Conservation (phyloP, 2,797 vertebrate genomes). For the Schizopygopsis pylzovi region DNA sequence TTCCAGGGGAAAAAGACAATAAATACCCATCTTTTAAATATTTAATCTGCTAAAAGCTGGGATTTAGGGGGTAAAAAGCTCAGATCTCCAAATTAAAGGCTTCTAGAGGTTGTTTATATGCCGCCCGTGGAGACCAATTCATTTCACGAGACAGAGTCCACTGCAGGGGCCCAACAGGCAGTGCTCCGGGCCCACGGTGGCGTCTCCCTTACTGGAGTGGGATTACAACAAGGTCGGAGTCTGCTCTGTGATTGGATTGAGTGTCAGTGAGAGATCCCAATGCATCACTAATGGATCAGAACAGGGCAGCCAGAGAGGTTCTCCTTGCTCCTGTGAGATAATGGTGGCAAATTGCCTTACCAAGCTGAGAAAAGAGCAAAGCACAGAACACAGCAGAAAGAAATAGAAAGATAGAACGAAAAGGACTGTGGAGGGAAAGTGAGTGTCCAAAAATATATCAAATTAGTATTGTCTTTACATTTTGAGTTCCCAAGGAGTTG, state of each 20-base stretch:
- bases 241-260: conserved; percentile 61
- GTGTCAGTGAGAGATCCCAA: conserved; percentile 61
- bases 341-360: conserved; percentile 42
- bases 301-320: conserved; percentile 34
- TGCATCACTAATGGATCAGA: conserved; percentile 63
- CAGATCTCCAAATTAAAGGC: conserved; percentile 65
- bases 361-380: conserved; percentile 22
- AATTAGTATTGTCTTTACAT: not conserved
- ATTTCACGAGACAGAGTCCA: conserved; percentile 56
- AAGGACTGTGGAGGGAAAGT: conserved; percentile 41
- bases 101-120: conserved; percentile 59
- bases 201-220: conserved; percentile 62
- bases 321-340: conserved; percentile 52
- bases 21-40: conserved; percentile 68
- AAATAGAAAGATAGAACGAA: not conserved
- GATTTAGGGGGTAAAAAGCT: conserved; percentile 63
- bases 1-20: conserved; percentile 61
- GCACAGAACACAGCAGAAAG: not conserved
- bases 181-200: conserved; percentile 48
- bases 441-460: not conserved
- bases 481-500: not conserved
- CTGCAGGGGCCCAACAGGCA: conserved; percentile 55
- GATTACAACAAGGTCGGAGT: conserved; percentile 62
- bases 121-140: conserved; percentile 62
- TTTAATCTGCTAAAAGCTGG: conserved; percentile 70